Conservation (phyloP, 2,888 invertebrate species). For the Sphecodes monilicornis region DNA sequence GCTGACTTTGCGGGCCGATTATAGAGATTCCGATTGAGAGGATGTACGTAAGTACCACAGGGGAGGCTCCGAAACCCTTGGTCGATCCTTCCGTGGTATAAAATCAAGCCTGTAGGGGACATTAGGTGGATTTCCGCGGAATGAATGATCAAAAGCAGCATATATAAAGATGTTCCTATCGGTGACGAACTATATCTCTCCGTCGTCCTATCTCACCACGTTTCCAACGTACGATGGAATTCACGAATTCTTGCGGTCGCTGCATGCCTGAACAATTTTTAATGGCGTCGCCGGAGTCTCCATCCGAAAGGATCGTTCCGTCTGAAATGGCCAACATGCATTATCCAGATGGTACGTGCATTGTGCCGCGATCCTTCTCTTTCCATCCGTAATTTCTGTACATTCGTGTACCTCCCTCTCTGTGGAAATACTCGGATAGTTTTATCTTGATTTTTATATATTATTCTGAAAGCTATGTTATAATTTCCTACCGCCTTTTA, state of each 20-base stretch:
- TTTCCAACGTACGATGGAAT: background rate
- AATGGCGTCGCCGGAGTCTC: background rate
- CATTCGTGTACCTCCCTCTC: background rate
- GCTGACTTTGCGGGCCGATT: conserved; percentile 68
- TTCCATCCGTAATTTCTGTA: background rate
- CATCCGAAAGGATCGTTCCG: conserved; percentile 3
- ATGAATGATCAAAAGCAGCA: conserved; percentile 68
- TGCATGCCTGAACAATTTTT: conserved; percentile 26
- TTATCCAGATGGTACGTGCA: conserved; percentile 5
- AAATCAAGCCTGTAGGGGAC: conserved; percentile 47
- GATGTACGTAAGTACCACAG: conserved; percentile 48
- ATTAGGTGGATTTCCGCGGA: conserved; percentile 60
- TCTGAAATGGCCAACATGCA: conserved; percentile 5
- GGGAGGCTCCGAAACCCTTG: conserved; percentile 29
- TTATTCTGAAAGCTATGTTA: background rate
- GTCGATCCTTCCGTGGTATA: conserved; percentile 44
- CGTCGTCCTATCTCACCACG: background rate
- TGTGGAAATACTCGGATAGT: background rate
- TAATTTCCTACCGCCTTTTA: background rate
- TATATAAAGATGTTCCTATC: conserved; percentile 30
- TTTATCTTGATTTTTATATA: background rate
- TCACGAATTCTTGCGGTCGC: background rate
- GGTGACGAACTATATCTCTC: conserved; percentile 13
- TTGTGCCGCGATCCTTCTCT: background rate
- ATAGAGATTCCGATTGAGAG: conserved; percentile 67